A percentile compares a stretch with the other conserved stretches of the same genome.
These are phyloP conservation scores for Steinernema khuongi DNA, from an alignment of 1,140 invertebrate genomes.

Conservation along the genomic window DNA sequence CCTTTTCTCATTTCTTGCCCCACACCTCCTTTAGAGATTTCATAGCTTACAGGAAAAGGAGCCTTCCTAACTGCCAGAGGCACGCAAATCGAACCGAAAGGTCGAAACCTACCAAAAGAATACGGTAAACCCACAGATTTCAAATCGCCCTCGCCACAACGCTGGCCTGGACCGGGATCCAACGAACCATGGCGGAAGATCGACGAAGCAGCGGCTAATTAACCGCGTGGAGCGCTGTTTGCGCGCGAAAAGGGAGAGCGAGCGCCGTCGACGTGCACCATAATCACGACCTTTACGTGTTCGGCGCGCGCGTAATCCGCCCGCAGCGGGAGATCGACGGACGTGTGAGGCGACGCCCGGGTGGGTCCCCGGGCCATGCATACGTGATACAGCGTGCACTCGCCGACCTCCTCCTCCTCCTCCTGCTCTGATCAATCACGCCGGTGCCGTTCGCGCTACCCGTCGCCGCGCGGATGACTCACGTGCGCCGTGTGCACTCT, in stretches of 20 bases:
- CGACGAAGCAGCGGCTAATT: conserved; percentile 8
- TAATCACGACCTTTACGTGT: conserved; percentile 15
- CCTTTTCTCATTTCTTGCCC: too few species aligned
- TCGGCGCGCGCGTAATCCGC: conserved; percentile 6
- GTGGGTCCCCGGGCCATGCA: not conserved
- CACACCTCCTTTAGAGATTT: too few species aligned
- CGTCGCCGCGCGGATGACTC: not conserved
- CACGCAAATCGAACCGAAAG: too few species aligned
- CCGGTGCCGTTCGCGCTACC: not conserved
- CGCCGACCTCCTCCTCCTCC: not conserved
- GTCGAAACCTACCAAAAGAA: too few species aligned
- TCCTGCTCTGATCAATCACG: not conserved
- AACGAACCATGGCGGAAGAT: not conserved
- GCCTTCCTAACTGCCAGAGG: too few species aligned
- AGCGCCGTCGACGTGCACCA: not conserved
- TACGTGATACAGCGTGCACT: not conserved
- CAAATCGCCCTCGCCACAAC: too few species aligned
- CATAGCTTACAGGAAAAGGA: too few species aligned
- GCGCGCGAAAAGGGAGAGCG: conserved; percentile 6
- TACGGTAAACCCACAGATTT: too few species aligned
- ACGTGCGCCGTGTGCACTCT: conserved; percentile 3
- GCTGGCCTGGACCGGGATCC: not conserved
- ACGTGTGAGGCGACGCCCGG: not conserved
- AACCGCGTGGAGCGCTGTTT: not conserved
- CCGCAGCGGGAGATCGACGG: not conserved